phyloP scores from a whole-genome alignment of 2,797 vertebrate species.

The Catharus ustulatus region DNA sequence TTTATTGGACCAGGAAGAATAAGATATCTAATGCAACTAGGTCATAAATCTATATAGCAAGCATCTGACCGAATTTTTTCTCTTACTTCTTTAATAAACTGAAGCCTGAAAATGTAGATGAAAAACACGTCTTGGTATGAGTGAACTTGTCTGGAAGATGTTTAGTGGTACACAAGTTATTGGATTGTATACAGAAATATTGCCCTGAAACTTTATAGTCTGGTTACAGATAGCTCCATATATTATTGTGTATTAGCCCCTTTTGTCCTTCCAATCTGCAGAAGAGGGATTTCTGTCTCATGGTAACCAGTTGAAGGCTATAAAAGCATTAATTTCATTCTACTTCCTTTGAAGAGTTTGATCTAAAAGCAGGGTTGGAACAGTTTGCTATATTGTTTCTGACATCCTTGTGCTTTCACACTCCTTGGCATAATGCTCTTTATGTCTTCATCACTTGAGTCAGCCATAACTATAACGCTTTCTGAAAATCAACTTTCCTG shows the following conservation, averaged over 20 bases:
- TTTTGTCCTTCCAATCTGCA: background rate
- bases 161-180: background rate
- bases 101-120: background rate
- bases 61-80: background rate
- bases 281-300: background rate
- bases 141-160: background rate
- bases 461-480: background rate
- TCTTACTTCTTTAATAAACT: background rate
- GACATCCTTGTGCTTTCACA: background rate
- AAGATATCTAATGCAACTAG: background rate
- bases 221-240: background rate
- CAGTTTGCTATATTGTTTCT: background rate
- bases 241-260: background rate
- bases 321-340: background rate
- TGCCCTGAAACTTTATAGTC: background rate
- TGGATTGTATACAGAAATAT: background rate
- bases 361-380: background rate
- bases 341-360: background rate
- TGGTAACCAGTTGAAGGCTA: background rate
- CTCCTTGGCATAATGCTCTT: background rate
- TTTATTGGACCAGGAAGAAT: background rate
- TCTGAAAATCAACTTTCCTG: background rate
- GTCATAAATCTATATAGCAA: background rate
- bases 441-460: background rate
- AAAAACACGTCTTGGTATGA: background rate